Conservation (phyloP, 2,888 invertebrate species). For the Liodrosophila aerea region DNA sequence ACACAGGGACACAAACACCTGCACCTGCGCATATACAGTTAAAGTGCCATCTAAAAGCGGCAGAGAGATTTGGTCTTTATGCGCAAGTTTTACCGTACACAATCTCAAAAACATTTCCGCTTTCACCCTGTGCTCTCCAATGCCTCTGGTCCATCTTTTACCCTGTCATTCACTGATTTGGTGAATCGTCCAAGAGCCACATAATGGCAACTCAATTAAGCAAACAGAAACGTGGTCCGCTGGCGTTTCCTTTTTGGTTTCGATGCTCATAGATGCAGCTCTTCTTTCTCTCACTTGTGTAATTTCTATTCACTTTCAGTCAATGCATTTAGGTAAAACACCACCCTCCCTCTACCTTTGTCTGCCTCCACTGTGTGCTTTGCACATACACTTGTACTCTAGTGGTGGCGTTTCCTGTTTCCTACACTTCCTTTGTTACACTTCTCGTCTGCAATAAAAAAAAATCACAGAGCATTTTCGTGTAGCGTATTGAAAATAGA, state of each 20-base stretch:
- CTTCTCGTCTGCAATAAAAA: neutral
- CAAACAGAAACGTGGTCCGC: slow-evolving; percentile 59
- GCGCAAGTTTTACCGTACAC: neutral
- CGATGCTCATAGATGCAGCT: neutral
- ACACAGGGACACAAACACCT: too few relatives aligned
- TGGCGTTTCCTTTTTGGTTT: slow-evolving; percentile 39
- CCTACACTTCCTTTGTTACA: slow-evolving; percentile 60
- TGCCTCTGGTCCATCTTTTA: too few relatives aligned
- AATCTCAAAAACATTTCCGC: slow-evolving; percentile 1
- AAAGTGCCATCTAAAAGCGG: too few relatives aligned
- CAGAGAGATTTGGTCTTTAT: too few relatives aligned
- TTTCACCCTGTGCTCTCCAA: too few relatives aligned
- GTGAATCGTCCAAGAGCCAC: slow-evolving; percentile 26
- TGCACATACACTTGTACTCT: slow-evolving; percentile 23
- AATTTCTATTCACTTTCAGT: slow-evolving; percentile 57
- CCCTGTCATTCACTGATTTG: neutral
- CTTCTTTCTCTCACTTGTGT: slow-evolving; percentile 14
- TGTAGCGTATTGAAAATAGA: slow-evolving; percentile 58
- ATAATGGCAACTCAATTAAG: slow-evolving; percentile 76
- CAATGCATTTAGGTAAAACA: slow-evolving; percentile 40
- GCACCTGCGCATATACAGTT: too few relatives aligned
- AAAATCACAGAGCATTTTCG: neutral
- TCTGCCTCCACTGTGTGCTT: neutral
- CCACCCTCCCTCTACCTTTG: neutral
- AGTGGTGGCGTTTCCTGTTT: slow-evolving; percentile 64